These are phyloP conservation scores for Episyrphus balteatus DNA, from an alignment of 1,140 invertebrate genomes.

Conservation along the genomic window DNA sequence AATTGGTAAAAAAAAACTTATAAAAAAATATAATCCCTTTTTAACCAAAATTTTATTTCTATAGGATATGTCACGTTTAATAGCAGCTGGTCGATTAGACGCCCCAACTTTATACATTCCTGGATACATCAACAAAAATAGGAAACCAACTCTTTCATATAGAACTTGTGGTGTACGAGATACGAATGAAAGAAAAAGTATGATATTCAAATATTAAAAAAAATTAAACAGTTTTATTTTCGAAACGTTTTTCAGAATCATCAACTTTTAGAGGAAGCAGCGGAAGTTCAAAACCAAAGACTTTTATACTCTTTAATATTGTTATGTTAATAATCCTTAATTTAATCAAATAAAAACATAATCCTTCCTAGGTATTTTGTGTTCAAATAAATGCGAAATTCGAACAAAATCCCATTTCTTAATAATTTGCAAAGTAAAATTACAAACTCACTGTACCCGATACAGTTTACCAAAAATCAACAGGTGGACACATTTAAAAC, in stretches of 20 bases:
- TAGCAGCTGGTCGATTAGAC: slow-evolving; percentile 60
- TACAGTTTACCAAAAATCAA: no score
- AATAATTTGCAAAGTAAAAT: no score
- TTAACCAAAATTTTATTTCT: neutral
- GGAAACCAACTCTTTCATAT: slow-evolving; percentile 58
- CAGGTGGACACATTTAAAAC: no score
- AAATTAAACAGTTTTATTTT: neutral
- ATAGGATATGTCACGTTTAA: slow-evolving; percentile 51
- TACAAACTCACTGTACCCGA: no score
- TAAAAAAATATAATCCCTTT: neutral
- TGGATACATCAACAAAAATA: slow-evolving; percentile 58
- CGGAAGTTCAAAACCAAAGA: neutral
- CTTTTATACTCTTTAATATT: no score
- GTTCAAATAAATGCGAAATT: no score
- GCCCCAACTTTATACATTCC: slow-evolving; percentile 66
- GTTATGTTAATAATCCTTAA: no score
- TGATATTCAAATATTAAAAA: slow-evolving; percentile 6
- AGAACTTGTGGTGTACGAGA: slow-evolving; percentile 60
- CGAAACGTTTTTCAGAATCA: neutral
- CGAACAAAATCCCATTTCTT: no score
- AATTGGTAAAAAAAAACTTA: slow-evolving; percentile 44
- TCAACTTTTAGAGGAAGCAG: no score
- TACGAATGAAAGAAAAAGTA: slow-evolving; percentile 50
- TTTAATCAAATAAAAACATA: no score
- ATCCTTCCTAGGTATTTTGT: no score